These are phyloP conservation scores for Diachrysia chrysitis DNA, from an alignment of 2,888 invertebrate genomes.

Conservation along the genomic window DNA sequence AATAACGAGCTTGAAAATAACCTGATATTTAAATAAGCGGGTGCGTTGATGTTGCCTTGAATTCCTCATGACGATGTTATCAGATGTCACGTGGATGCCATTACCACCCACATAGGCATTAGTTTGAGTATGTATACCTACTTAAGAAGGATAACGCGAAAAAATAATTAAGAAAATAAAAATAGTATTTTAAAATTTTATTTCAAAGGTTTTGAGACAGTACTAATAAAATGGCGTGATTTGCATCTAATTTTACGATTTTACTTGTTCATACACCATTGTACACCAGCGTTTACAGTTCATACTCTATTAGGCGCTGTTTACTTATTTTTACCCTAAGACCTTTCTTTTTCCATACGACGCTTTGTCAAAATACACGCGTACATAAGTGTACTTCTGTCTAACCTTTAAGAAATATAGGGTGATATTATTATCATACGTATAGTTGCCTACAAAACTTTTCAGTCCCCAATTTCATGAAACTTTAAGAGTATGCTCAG, in stretches of 20 bases:
- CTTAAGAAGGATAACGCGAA: neutral
- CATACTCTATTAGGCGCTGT: no score
- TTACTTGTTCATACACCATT: neutral
- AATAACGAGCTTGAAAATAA: neutral
- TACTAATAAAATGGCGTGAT: no score
- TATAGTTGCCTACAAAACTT: slow-evolving; percentile 5
- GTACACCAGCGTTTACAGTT: no score
- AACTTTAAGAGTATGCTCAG: slow-evolving; percentile 8
- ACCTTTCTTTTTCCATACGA: neutral
- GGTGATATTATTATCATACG: neutral
- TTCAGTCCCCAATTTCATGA: slow-evolving; percentile 7
- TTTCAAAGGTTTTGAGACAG: neutral
- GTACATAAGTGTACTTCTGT: neutral
- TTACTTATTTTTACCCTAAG: no score
- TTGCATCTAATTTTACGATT: no score
- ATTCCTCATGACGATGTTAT: slow-evolving; percentile 16
- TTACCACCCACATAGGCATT: slow-evolving; percentile 8
- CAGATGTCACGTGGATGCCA: slow-evolving; percentile 13
- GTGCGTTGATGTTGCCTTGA: slow-evolving; percentile 10
- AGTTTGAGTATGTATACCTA: neutral
- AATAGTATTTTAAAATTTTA: neutral
- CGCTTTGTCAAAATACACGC: neutral
- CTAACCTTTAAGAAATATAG: neutral
- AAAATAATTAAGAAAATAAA: neutral
- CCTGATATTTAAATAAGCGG: slow-evolving; percentile 14